Evolutionary conservation across 2,113 vertebrate species (phyloP), one percentile per base, ranked within the genome.

Genomic region (Semnopithecus entellus): DNA sequence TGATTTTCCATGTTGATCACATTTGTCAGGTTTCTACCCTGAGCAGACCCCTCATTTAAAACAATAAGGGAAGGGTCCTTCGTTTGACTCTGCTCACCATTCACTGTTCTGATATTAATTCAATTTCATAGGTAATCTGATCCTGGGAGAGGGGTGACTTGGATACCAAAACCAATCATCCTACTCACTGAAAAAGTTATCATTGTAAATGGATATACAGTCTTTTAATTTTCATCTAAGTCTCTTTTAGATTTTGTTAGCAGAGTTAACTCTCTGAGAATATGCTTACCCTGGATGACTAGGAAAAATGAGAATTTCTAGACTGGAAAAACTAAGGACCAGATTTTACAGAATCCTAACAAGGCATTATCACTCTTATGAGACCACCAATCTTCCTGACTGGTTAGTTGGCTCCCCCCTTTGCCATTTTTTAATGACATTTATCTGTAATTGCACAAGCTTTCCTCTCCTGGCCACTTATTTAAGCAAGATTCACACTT

Each of bases 191-290:
- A 13, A 27, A 72, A 84, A 7, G 3, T 78, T 38, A 45, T 86
- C 73, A 50, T 22, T 70, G 80, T 32, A 84, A 79, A 91, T 55
- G 13, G 93, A 78, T 43, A 85, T 48, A 84, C 16, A 52, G 8
- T 92, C 23, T 80, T 94, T 68, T 81, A 86, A 57, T 86, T 91
- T 72, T 14, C 68, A 92, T 70, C 38, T 96, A 73, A 76, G 43
- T 32, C 50, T 75, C 66, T 50, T 89, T 8, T 30, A 82, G 32
- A 75, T 50, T 92, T 85, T 40, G 6, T 61, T 64, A 45, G 40
- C 40, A 90, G 82, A 95, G 90, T 89, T 64, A 92, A 91, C 25
- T 89, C 59, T 76, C 48, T 38, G 14, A 90, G 75, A 75, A 78
- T 52, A 91, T 72, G 13, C 14, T 79, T 79, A 68, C 27, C 57